phyloP scores from a whole-genome alignment of 2,113 vertebrate species.

The Oryzias curvinotus region DNA sequence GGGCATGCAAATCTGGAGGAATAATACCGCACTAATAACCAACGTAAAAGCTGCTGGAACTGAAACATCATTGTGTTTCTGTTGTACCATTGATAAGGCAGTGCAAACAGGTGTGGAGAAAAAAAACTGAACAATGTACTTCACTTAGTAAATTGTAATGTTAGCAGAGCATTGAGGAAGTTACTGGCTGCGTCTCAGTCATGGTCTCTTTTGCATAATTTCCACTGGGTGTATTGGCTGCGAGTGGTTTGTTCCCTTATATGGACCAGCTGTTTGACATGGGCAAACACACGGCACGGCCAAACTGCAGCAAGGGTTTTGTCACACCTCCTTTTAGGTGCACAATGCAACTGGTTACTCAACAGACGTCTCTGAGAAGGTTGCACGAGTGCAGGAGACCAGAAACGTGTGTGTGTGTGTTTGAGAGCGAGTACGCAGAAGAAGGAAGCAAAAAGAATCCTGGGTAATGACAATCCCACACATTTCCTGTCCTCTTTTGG shows the following conservation, averaged over 20 bases:
- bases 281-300: background rate
- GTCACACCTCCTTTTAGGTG: background rate
- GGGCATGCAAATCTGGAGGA: background rate
- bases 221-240: constrained; percentile 42
- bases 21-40: background rate
- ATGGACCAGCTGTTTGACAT: constrained; percentile 45
- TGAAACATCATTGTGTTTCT: background rate
- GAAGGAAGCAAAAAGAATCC: constrained; percentile 52
- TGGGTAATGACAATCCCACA: constrained; percentile 55
- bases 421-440: constrained; percentile 31
- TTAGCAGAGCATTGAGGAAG: constrained; percentile 46
- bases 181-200: constrained; percentile 25
- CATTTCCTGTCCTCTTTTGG: constrained; percentile 61
- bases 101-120: background rate
- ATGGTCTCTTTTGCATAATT: constrained; percentile 60
- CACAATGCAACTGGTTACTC: background rate
- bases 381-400: background rate
- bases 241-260: constrained; percentile 54
- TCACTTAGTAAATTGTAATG: background rate
- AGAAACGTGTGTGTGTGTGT: constrained; percentile 3
- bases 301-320: background rate
- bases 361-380: background rate
- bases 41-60: background rate
- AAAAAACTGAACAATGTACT: background rate
- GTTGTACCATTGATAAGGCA: background rate